Percentiles rank a stretch among this genome's conserved stretches.
Evolutionary conservation across 2,113 vertebrate genomes (phyloP).

Genomic region (Syrrhaptes paradoxus): DNA sequence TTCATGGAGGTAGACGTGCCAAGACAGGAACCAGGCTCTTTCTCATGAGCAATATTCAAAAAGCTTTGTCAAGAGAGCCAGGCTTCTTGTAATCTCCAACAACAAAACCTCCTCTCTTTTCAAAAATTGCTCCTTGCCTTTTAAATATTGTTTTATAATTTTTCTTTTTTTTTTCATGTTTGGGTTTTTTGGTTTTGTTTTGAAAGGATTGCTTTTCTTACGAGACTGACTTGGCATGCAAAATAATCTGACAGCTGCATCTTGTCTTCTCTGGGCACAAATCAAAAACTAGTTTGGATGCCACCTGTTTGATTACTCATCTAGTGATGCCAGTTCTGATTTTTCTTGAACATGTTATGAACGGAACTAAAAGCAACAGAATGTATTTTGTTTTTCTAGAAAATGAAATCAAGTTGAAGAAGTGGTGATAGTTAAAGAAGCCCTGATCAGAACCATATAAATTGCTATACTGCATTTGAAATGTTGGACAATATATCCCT

Average conservation of each 20-base stretch:
- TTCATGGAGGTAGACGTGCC: not conserved
- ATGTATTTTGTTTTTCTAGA: not conserved
- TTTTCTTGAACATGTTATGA: not conserved
- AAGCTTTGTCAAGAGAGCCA: not conserved
- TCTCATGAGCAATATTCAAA: not conserved
- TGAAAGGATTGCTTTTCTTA: not conserved
- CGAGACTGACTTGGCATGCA: slow-evolving; percentile 24
- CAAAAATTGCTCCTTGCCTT: not conserved
- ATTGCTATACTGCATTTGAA: not conserved
- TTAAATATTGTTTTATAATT: not conserved
- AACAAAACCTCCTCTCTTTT: not conserved
- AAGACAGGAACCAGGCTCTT: not conserved
- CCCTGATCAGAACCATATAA: not conserved
- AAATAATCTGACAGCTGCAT: slow-evolving; percentile 43
- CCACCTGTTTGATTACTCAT: slow-evolving; percentile 60
- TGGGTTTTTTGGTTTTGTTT: not conserved
- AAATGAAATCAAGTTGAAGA: not conserved
- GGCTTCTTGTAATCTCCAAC: not conserved
- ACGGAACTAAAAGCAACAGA: not conserved
- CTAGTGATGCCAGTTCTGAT: not conserved
- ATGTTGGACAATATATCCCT: not conserved
- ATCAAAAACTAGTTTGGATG: not conserved
- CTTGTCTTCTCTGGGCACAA: not conserved
- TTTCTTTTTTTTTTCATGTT: not conserved
- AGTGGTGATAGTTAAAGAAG: not conserved